Evolutionary conservation across 2,797 vertebrate genomes (phyloP), one percentile per base, ranked within the genome.

Genomic region (Acanthurus lineatus): DNA sequence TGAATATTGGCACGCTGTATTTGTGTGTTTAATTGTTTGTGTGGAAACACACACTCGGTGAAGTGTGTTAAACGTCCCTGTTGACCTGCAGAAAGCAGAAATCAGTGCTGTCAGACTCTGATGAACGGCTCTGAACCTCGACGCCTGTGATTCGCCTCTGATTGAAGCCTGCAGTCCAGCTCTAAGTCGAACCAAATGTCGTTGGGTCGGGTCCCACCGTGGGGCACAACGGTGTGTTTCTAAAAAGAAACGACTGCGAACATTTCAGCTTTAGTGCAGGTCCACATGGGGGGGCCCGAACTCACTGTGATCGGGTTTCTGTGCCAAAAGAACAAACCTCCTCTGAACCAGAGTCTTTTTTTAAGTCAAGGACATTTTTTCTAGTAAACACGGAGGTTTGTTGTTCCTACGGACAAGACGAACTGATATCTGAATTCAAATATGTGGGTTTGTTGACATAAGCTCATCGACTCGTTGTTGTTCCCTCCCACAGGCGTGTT

Each of bases 111-210:
- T 84, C 73, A 69, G 48, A 53, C 58, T 61, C 16, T 54, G 54
- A 25, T 68, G 71, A 57, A 76, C 71, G 57, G 25, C 73, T 17
- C 15, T 66, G 47, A 73, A 51, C 48, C 11, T 69, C 51, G 47
- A 77, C 76, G 69, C 59, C 65, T 73, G 70, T 65, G 78, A 83
- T 84, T 86, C 59, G 58, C 58, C 62, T 54, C 45, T 79, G 79
- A 88, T 85, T 81, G 66, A 82, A 79, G 17, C 2, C 62, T 66
- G 73, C 4, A 2, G 69, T 80, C 67, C 78, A 59, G 44, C 68
- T 75, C 71, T 92, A 90, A 94, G 91, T 89, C 66, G 64, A 93
- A 92, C 87, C 92, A 93, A 94, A 94, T 91, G 90, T 83, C 40
- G 79, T 86, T 75, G 84, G 81, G 85, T 65, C 44, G 79, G 82